Base-by-base conservation (phyloP, 2,888 invertebrate genomes). In the Clitarchus hookeri region DNA sequence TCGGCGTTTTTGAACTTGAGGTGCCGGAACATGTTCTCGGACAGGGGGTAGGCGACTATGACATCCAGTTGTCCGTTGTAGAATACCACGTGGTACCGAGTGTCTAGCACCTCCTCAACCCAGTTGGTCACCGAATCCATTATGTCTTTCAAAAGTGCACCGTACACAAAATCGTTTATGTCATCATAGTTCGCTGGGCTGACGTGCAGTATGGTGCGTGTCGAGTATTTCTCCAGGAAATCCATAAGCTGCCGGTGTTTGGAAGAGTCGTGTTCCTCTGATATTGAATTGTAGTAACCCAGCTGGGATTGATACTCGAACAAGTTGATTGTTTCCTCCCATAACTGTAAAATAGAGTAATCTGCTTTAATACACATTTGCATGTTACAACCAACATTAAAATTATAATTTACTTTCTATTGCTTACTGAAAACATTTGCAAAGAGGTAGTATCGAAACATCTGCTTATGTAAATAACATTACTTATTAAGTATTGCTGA, bases 91-190 rank as follows among this genome's bases (percentile, higher is more conserved):
- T 85, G 86, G 65, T 87, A 89, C 36, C 82, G 36, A 80, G 93
- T 92, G 87, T 94, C 93, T 19, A 94, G 89, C 6, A 94, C 89
- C 86, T 93, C 93, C 88, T 93, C 93, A 0, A 93, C 91, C 93
- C 93, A 93, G 87, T 91, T 90, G 89, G 94, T 94, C 3, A 94
- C 93, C 44, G 94, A 94, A 19, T 91, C 91, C 93, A 94, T 93
- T 88, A 93, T 93, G 89, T 93, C 93, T 0, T 92, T 92, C 84
- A 93, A 92, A 0, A 93, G 91, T 87, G 92, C 92, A 80, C 91
- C 90, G 86, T 93, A 93, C 26, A 93, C 94, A 0, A 92, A 91
- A 13, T 92, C 92, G 54, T 93, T 92, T 0, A 92, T 92, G 0
- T 93, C 92, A 88, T 93, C 93, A 89, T 92, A 92, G 1, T 92